Evolutionary conservation across 2,797 vertebrate genomes (phyloP), one percentile per base, ranked within the genome.

Genomic region (Sebastes oblongus): DNA sequence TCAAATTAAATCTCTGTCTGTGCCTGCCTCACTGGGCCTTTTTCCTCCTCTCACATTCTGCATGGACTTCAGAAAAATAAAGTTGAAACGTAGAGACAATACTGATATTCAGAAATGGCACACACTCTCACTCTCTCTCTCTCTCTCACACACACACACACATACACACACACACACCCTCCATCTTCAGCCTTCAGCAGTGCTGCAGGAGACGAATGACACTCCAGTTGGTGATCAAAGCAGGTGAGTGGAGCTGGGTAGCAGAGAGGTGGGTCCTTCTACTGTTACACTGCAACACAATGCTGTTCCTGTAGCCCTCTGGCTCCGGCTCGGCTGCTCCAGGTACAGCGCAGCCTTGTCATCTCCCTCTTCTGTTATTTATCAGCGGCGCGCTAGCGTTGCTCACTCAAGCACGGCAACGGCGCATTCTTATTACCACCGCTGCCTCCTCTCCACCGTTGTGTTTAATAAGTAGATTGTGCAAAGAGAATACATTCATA

Each of bases 211-310:
- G 91, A 95, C 94, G 91, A 93, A 94, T 90, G 93, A 92, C 92
- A 92, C 92, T 91, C 91, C 84, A 80, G 88, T 86, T 78, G 83
- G 91, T 92, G 93, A 96, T 95, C 93, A 95, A 94, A 94, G 94
- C 89, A 71, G 89, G 87, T 91, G 89, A 93, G 87, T 82, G 88
- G 86, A 91, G 86, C 75, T 1, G 25, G 82, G 85, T 73, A 87
- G 86, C 75, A 89, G 80, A 82, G 78, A 85, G 81, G 34, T 70
- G 82, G 67, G 75, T 90, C 85, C 84, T 73, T 85, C 86, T 81
- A 58, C 81, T 60, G 85, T 86, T 88, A 77, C 86, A 77, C 82
- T 69, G 82, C 76, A 60, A 73, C 85, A 90, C 83, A 87, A 78
- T 62, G 66, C 86, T 30, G 79, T 77, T 76, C 72, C 82, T 82